Evolutionary conservation across 2,888 invertebrate species (phyloP).

Genomic region (Deilephila porcellus): DNA sequence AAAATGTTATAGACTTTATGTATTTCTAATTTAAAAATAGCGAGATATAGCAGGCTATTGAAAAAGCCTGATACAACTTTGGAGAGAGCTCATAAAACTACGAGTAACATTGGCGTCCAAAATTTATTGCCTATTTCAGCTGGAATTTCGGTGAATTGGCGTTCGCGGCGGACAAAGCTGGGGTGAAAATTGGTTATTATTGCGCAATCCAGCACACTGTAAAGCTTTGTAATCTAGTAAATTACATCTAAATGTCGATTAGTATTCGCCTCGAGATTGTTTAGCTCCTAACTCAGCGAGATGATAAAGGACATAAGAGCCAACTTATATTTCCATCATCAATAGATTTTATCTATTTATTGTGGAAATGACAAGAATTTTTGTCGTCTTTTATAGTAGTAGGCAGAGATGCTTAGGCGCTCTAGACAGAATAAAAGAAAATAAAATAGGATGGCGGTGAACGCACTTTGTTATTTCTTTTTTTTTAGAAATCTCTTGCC

Average conservation of each 20-base stretch:
- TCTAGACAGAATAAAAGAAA: conserved; percentile 17
- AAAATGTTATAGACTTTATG: no score
- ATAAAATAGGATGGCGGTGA: conserved; percentile 13
- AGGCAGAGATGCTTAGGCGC: background rate
- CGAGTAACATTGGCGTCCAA: background rate
- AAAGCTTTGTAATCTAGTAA: conserved; percentile 5
- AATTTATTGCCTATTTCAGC: conserved; percentile 1
- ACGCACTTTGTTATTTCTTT: background rate
- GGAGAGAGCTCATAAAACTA: background rate
- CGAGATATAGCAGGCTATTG: no score
- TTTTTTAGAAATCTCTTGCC: background rate
- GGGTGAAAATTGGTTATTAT: background rate
- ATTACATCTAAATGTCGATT: background rate
- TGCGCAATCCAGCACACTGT: background rate
- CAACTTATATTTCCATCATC: background rate
- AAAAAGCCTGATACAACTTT: background rate
- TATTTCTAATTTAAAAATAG: no score
- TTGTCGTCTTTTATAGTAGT: background rate
- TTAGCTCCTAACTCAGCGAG: background rate
- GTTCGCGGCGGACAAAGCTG: background rate
- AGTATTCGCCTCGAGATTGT: background rate
- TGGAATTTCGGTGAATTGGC: background rate
- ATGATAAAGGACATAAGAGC: background rate
- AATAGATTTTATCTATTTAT: background rate
- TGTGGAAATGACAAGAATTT: background rate